Percentiles rank a stretch among this genome's conserved stretches.
phyloP scores from a whole-genome alignment of 2,797 vertebrate species.

The Microchirus variegatus region DNA sequence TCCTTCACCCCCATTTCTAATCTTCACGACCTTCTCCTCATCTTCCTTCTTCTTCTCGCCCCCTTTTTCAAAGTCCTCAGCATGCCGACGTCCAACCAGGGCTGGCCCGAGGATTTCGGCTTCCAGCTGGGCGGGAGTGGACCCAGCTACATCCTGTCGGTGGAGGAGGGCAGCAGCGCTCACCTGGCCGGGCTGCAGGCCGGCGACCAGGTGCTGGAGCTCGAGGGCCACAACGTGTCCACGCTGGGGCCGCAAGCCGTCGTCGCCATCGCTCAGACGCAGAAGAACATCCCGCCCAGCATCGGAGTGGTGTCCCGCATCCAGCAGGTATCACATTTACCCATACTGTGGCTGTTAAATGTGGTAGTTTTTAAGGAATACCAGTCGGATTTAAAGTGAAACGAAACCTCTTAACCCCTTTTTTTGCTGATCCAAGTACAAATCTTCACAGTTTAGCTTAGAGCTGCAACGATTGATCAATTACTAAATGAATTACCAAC shows the following conservation, averaged over 20 bases:
- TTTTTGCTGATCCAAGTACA: too few relatives aligned
- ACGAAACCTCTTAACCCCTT: too few relatives aligned
- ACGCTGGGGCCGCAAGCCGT: conserved; percentile 83
- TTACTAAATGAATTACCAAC: too few relatives aligned
- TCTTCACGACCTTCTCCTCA: background rate
- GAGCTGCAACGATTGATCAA: too few relatives aligned
- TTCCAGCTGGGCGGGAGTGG: conserved; percentile 90
- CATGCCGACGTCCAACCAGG: conserved; percentile 92
- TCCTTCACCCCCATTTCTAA: background rate
- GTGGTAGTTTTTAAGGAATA: too few relatives aligned
- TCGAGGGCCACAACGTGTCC: conserved; percentile 92
- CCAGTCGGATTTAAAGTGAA: too few relatives aligned
- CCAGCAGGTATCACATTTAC: conserved; percentile 70
- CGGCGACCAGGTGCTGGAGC: conserved; percentile 95
- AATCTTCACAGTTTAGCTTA: too few relatives aligned
- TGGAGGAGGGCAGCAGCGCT: conserved; percentile 94
- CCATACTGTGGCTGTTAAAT: too few relatives aligned
- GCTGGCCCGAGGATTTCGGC: conserved; percentile 96
- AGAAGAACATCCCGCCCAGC: conserved; percentile 92
- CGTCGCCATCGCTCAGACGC: conserved; percentile 84
- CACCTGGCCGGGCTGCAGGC: conserved; percentile 89
- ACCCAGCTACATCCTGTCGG: conserved; percentile 92
- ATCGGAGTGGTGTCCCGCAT: conserved; percentile 94
- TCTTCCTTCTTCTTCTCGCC: background rate
- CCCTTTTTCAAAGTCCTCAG: conserved; percentile 82